phyloP scores from a whole-genome alignment of 2,797 vertebrate genomes.

The Squalus acanthias region DNA sequence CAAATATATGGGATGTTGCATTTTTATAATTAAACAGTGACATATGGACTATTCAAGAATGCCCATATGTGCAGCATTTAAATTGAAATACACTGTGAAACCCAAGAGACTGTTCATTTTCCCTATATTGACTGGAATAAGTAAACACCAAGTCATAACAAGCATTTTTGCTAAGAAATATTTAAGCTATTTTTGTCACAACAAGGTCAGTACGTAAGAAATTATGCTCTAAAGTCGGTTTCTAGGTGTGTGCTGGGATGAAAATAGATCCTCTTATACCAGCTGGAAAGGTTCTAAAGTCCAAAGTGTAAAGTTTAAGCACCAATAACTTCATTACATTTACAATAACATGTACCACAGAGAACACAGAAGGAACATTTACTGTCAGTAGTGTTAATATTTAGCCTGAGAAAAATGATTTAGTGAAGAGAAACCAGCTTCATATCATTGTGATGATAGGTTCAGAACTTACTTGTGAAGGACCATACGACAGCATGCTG shows the following conservation, averaged over 20 bases:
- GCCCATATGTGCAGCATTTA: neutral
- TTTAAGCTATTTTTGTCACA: slow-evolving; percentile 3
- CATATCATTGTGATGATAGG: neutral
- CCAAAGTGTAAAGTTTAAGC: slow-evolving; percentile 25
- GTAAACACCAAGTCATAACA: neutral
- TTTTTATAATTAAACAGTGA: slow-evolving; percentile 11
- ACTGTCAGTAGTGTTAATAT: slow-evolving; percentile 14
- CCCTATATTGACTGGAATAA: neutral
- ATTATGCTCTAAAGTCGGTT: neutral
- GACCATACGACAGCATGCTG: neutral
- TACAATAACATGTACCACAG: neutral
- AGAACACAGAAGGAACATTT: slow-evolving; percentile 21
- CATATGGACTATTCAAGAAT: neutral
- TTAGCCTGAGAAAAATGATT: neutral
- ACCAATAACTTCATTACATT: slow-evolving; percentile 1
- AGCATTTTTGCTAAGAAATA: neutral
- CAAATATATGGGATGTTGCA: neutral
- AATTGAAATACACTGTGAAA: neutral
- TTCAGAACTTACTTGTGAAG: neutral
- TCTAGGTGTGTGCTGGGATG: neutral
- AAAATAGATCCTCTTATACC: neutral
- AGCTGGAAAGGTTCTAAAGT: neutral
- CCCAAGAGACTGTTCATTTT: neutral
- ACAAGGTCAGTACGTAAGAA: neutral
- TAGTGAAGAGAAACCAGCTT: neutral